These are phyloP conservation scores for Halictus rubicundus DNA, from an alignment of 1,140 invertebrate genomes.

Conservation along the genomic window DNA sequence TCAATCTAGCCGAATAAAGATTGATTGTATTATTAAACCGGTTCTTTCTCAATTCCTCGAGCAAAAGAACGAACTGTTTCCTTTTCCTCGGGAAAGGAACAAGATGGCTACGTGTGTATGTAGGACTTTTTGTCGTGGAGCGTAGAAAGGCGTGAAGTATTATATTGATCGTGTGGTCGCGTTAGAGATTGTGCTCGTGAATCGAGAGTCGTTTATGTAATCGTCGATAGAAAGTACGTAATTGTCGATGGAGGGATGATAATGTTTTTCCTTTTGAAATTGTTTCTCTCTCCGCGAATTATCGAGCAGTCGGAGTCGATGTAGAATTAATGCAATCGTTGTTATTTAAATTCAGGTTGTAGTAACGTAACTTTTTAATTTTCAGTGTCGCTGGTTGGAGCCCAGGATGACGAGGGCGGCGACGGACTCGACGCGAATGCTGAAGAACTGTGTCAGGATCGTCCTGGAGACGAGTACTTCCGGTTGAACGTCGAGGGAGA, in stretches of 20 bases:
- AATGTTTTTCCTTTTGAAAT: background rate
- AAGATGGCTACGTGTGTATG: background rate
- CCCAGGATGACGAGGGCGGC: conserved; percentile 85
- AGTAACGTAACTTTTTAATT: background rate
- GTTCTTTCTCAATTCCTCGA: too few species aligned
- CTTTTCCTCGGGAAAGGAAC: too few species aligned
- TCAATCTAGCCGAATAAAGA: too few species aligned
- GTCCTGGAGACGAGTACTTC: conserved; percentile 94
- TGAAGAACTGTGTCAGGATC: conserved; percentile 91
- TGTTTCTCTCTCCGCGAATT: background rate
- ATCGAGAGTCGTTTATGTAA: conserved; percentile 39
- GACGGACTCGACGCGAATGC: conserved; percentile 86
- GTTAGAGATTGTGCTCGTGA: conserved; percentile 6
- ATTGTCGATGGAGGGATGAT: background rate
- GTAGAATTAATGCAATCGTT: too few species aligned
- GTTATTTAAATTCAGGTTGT: too few species aligned
- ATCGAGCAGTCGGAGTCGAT: too few species aligned
- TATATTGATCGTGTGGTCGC: background rate
- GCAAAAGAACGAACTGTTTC: too few species aligned
- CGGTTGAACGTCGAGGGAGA: conserved; percentile 90
- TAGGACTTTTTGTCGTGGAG: background rate
- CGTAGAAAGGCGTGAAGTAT: background rate
- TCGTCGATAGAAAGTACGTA: conserved; percentile 40
- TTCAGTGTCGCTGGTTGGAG: conserved; percentile 70
- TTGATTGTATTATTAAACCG: too few species aligned